Base-by-base conservation (phyloP, 2,888 invertebrate genomes). In the Lasioglossum pauxillum region DNA sequence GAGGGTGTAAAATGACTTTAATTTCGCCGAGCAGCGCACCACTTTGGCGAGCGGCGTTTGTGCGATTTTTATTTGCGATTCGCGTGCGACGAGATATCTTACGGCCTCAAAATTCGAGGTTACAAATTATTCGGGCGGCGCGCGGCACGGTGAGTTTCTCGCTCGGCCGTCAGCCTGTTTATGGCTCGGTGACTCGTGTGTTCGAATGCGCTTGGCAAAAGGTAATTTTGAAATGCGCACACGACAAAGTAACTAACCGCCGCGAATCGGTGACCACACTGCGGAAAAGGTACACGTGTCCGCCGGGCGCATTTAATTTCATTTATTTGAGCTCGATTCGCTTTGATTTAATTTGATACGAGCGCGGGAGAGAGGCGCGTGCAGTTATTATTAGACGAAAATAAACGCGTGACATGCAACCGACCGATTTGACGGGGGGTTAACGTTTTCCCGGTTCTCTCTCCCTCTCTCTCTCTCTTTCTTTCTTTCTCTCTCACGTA, bases 261-360 rank as follows among this genome's bases (percentile, higher is more conserved):
- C 23, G 64, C 35, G 16, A 44, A 73, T 79, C 57, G 60, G 44
- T 64, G 73, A 73, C 44, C 60, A 35, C 44, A n/a, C 27, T 14
- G 53, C 64, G 38, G 73, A 83, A 82, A 83, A 83, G 41, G 76
- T 23, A 16, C 67, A 67, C 31, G 64, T 19, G 82, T 44, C 31
- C 60, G 53, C 73, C 57, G 64, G 83, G 53, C 35, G 46, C 73
- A 31, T 76, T 83, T 82, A 83, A 82, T 84, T 77, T 67, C 31
- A 84, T 82, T 84, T 67, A 77, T 75, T 83, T 67, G n/a, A 44
- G n/a, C 67, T 41, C 67, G 60, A 73, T 76, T 76, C 83, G 53
- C 72, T 82, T 49, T 82, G 64, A 84, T 83, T 83, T 74, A 83
- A 83, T 82, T 76, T 49, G 75, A 83, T 64, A 71, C 41, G 75